phyloP scores from a whole-genome alignment of 1,140 invertebrate species.

The Andricus grossulariae region DNA sequence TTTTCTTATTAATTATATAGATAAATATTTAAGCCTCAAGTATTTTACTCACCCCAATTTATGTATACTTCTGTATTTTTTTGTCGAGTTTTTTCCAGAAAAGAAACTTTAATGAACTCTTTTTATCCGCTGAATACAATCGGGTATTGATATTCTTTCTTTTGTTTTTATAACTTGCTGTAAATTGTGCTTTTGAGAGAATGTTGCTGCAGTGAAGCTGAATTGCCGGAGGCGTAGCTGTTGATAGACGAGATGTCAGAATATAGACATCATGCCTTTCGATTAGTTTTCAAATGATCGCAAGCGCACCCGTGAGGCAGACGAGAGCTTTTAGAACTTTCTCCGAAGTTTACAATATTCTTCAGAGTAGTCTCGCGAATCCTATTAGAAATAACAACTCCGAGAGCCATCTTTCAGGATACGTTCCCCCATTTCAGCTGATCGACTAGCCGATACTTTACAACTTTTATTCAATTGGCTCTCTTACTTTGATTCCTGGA shows the following conservation, averaged over 20 bases:
- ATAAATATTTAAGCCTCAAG: too few relatives aligned
- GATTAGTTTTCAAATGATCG: constrained; percentile 7
- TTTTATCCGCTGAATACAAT: background rate
- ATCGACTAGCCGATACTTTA: background rate
- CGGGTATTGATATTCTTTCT: background rate
- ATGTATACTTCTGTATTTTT: too few relatives aligned
- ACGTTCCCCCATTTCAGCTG: background rate
- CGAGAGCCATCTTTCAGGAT: constrained; percentile 33
- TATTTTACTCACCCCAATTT: too few relatives aligned
- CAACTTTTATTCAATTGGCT: constrained; percentile 13
- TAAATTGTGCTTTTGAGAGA: constrained; percentile 10
- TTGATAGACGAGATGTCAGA: constrained; percentile 9
- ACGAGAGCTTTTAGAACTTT: constrained; percentile 42
- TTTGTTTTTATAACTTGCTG: background rate
- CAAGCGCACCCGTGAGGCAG: constrained; percentile 26
- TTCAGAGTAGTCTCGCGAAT: constrained; percentile 39
- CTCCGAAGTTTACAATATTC: constrained; percentile 43
- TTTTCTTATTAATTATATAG: too few relatives aligned
- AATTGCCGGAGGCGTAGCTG: background rate
- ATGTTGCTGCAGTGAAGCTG: constrained; percentile 1
- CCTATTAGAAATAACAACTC: constrained; percentile 39
- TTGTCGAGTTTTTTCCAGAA: too few relatives aligned
- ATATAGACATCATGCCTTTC: constrained; percentile 17
- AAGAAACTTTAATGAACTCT: background rate
- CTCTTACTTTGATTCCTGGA: background rate